Percentiles rank a stretch among this genome's conserved stretches.
Evolutionary conservation across 2,113 vertebrate species (phyloP).

Genomic region (Xenopus borealis): DNA sequence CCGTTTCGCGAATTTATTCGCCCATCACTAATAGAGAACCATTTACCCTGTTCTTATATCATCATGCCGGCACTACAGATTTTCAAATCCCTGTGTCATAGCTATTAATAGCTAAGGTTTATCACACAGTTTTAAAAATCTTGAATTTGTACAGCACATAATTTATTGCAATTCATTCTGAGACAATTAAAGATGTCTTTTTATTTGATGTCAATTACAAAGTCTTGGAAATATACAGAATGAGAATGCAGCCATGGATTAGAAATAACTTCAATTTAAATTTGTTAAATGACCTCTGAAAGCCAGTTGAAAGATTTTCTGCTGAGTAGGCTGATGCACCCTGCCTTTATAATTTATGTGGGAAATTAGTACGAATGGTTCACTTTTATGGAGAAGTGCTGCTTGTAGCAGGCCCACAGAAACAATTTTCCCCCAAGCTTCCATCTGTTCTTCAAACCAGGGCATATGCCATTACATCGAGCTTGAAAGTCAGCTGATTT

Average conservation of each 20-base stretch:
- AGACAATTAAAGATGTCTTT: slow-evolving; percentile 46
- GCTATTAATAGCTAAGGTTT: slow-evolving; percentile 57
- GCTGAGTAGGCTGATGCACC: slow-evolving; percentile 67
- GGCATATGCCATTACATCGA: slow-evolving; percentile 75
- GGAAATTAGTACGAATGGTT: slow-evolving; percentile 72
- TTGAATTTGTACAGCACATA: slow-evolving; percentile 47
- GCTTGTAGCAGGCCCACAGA: slow-evolving; percentile 73
- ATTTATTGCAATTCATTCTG: slow-evolving; percentile 45
- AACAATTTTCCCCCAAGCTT: slow-evolving; percentile 75
- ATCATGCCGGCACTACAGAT: slow-evolving; percentile 19
- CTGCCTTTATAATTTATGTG: slow-evolving; percentile 72
- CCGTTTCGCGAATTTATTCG: too few species aligned
- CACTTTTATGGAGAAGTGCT: slow-evolving; percentile 69
- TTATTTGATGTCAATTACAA: slow-evolving; percentile 56
- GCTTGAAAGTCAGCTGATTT: slow-evolving; percentile 75
- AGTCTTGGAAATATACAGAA: slow-evolving; percentile 52
- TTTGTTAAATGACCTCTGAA: slow-evolving; percentile 71
- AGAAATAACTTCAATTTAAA: slow-evolving; percentile 70
- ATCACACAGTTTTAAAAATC: slow-evolving; percentile 45
- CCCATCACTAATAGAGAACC: too few species aligned
- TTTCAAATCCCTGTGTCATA: slow-evolving; percentile 53
- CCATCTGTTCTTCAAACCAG: slow-evolving; percentile 79
- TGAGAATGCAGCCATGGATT: slow-evolving; percentile 56
- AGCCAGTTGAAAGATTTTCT: slow-evolving; percentile 66
- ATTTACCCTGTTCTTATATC: too few species aligned